Evolutionary conservation across 2,888 invertebrate species (phyloP), one percentile per base, ranked within the genome.

Genomic region (Polyommatus iphigenia): DNA sequence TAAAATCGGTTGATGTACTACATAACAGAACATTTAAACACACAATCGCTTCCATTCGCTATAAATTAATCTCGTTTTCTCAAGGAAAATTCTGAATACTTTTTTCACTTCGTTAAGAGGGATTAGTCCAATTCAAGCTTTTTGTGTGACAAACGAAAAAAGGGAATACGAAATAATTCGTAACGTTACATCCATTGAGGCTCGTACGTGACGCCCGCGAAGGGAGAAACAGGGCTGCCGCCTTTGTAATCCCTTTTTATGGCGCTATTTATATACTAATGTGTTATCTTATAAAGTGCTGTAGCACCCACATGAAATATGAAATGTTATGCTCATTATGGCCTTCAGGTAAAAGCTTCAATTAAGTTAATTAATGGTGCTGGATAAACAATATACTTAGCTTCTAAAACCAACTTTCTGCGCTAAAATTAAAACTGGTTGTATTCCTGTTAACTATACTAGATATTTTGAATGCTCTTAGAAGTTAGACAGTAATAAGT

Each of bases 181-280:
- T 81, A 83, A 85, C 86, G 85, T 89, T 87, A 88, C 85, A 87
- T 84, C 84, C 85, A 86, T 84, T 84, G 87, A 84, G 82, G 83
- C 83, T 80, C 67, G 85, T 84, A 87, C 87, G 87, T 87, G 86
- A 85, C 84, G 83, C 83, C 83, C 81, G 82, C 78, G 62, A 77
- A 71, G 76, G 71, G n/a, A 76, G 13, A 71, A 57, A 18, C 57
- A 77, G 59, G 71, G 3, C 8, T 36, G 54, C 57, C 77, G n/a
- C 75, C 72, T 72, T 75, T 75, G 10, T 50, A 32, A 75, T 75
- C 73, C 73, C 73, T 50, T 75, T 75, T 50, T 72, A 72, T 72
- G 41, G 72, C 3, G 41, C 41, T 72, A 41, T 72, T 72, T 20
- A 72, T 72, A 41, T 10, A 72, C 36, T 72, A 36, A 36, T 71